phyloP scores from a whole-genome alignment of 92 coral and sea anemone genomes.

The Hydrozoanthus gracilis region DNA sequence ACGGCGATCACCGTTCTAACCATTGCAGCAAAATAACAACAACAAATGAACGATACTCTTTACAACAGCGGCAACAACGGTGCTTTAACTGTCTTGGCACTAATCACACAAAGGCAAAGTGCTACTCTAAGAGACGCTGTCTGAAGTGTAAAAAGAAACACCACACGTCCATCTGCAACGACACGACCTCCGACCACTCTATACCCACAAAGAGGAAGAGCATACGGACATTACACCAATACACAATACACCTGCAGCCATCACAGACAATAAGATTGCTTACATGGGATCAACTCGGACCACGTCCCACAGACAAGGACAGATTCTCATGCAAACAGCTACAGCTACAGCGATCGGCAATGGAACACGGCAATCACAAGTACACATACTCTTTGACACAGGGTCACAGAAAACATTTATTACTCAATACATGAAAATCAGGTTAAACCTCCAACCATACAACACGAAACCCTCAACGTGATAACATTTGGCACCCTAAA shows the following conservation, averaged over 20 bases:
- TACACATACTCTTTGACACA: too few species aligned
- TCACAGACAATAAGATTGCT: neutral
- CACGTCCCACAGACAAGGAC: neutral
- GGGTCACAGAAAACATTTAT: too few species aligned
- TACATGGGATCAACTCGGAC: neutral
- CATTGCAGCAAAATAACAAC: neutral
- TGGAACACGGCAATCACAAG: neutral
- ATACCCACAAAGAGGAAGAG: neutral
- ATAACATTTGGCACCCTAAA: too few species aligned
- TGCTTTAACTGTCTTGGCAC: neutral
- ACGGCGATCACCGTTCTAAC: neutral
- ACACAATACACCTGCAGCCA: constrained; percentile 26
- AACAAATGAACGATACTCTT: neutral
- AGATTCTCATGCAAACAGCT: neutral
- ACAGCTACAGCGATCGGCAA: neutral
- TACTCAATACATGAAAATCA: too few species aligned
- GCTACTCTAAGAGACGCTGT: neutral
- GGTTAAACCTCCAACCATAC: too few species aligned
- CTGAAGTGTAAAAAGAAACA: too few species aligned
- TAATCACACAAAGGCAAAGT: neutral
- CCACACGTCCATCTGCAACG: neutral
- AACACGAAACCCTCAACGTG: too few species aligned
- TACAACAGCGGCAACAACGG: neutral
- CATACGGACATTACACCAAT: neutral
- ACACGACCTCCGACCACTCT: neutral